Evolutionary conservation across 2,888 invertebrate genomes (phyloP).

Genomic region (Drosophila helvetica): DNA sequence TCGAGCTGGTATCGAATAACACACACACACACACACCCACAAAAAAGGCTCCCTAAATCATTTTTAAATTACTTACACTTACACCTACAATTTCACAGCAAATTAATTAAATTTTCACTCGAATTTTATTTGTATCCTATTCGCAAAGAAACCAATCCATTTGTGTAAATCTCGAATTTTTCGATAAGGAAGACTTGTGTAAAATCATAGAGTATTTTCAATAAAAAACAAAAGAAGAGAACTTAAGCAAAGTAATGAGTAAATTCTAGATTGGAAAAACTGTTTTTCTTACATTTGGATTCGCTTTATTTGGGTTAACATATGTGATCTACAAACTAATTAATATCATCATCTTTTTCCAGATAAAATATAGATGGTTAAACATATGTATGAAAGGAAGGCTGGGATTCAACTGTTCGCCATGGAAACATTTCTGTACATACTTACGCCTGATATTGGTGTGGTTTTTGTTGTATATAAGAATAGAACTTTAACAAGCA

Average conservation of each 20-base stretch:
- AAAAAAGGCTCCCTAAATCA: conserved; percentile 16
- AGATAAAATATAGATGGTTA: conserved; percentile 4
- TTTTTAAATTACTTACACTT: background rate
- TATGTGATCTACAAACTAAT: conserved; percentile 9
- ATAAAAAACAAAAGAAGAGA: conserved; percentile 14
- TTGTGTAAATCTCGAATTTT: conserved; percentile 47
- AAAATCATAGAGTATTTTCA: conserved; percentile 7
- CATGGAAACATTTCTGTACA: conserved; percentile 10
- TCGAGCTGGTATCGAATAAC: conserved; percentile 81
- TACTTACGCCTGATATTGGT: background rate
- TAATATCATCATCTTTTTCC: conserved; percentile 8
- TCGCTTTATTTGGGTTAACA: conserved; percentile 16
- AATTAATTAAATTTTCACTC: conserved; percentile 35
- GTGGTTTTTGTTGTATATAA: background rate
- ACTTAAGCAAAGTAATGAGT: background rate
- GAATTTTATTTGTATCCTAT: conserved; percentile 50
- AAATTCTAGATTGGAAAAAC: too few relatives aligned
- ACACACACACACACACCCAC: conserved; percentile 15
- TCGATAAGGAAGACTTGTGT: background rate
- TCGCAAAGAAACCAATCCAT: conserved; percentile 1
- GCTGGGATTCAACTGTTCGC: background rate
- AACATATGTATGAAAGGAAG: background rate
- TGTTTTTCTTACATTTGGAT: background rate
- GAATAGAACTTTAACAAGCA: background rate
- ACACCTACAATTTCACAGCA: background rate